These are phyloP conservation scores for Protonemura montana DNA, from an alignment of 2,888 invertebrate species.

Conservation along the genomic window DNA sequence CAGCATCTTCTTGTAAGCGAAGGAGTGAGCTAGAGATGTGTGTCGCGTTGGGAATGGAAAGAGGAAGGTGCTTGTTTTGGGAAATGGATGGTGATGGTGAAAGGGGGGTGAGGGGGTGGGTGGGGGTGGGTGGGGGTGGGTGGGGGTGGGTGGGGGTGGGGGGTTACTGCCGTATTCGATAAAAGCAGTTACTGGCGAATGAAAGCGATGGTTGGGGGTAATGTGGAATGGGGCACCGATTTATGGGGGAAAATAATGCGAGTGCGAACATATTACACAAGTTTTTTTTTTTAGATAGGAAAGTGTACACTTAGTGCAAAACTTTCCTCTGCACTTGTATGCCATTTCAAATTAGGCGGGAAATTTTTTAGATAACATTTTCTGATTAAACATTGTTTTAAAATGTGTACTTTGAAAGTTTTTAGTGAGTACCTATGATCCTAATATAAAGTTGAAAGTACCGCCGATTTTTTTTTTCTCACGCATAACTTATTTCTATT, in stretches of 20 bases:
- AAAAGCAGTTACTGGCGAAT: conserved; percentile 49
- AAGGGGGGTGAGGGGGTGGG: too few species aligned
- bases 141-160: too few species aligned
- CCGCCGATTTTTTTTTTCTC: background rate
- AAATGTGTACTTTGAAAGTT: background rate
- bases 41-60: conserved; percentile 35
- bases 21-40: conserved; percentile 42
- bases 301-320: background rate
- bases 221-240: conserved; percentile 46
- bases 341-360: background rate
- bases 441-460: background rate
- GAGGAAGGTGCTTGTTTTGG: conserved; percentile 14
- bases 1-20: background rate
- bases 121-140: too few species aligned
- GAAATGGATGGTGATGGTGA: conserved; percentile 33
- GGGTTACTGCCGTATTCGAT: conserved; percentile 49
- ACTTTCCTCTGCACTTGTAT: background rate
- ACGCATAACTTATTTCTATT: conserved; percentile 4
- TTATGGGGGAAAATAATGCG: conserved; percentile 48
- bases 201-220: conserved; percentile 44
- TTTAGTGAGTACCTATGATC: background rate
- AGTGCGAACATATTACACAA: conserved; percentile 20
- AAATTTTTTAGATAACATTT: background rate
- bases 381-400: background rate
- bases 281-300: background rate